Base-by-base conservation (phyloP, 2,113 vertebrate genomes). In the Cephalopholis sonnerati region DNA sequence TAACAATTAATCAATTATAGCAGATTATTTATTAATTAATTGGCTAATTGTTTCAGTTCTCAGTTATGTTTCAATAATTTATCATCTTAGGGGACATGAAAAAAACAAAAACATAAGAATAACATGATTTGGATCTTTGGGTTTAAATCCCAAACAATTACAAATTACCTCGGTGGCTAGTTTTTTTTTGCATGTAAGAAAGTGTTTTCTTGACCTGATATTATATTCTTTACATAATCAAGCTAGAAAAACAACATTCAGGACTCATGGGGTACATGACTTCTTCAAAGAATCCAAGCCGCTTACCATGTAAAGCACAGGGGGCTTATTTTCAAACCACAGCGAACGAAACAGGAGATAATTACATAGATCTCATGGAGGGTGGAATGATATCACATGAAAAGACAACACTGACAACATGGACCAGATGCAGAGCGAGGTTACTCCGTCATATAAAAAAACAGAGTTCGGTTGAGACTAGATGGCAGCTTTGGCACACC, bases 291-390 rank as follows among this genome's bases (percentile, higher is more conserved):
- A 83, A 78, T 76, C 73, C 46, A 46, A 63, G 58, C 67, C 36
- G 36, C 68, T 67, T 9, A 85, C 55, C 63, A 86, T 77, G 65
- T 71, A 74, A 87, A 70, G 55, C 81, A 63, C 85, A 75, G 84
- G 83, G 86, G 90, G 53, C 44, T 83, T 80, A 82, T 86, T 93
- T 83, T 84, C 24, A 89, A 92, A 91, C 90, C 89, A 78, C 84
- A 90, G 55, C 68, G 80, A 77, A 83, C 73, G 68, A 89, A 92
- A 64, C 2, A 18, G 65, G 53, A 88, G 76, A 87, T 90, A 90
- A 93, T 92, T 90, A 90, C 74, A 89, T n/a, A 76, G 81, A 86
- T 83, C 82, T 68, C 62, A 70, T 77, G 50, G 51, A 48, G 80
- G 65, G 27, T 76, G 62, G 82, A 89, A 86, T 86, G 79, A 89